Conservation (phyloP, 2,888 invertebrate genomes). For the Thyatira batis region DNA sequence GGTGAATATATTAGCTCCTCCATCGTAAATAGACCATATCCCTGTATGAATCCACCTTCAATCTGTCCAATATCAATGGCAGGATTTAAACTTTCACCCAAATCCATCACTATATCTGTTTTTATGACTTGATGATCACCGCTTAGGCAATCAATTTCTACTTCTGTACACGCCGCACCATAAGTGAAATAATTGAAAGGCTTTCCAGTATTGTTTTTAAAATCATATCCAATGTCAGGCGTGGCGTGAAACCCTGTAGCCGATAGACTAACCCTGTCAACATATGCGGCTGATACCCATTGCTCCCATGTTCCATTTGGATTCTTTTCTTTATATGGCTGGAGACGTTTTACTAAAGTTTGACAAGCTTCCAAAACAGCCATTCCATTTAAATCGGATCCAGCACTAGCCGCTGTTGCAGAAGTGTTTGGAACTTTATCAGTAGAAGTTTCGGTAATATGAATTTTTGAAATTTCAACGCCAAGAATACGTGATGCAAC, state of each 20-base stretch:
- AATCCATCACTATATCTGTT: constrained; percentile 98
- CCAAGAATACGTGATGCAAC: constrained; percentile 89
- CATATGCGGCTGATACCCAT: constrained; percentile 90
- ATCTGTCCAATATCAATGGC: constrained; percentile 98
- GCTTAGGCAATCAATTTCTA: constrained; percentile 96
- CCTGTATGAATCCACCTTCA: constrained; percentile 97
- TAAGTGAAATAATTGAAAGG: constrained; percentile 93
- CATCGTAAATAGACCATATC: constrained; percentile 94
- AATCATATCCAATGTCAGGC: constrained; percentile 87
- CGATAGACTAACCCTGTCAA: constrained; percentile 89
- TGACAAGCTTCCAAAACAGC: constrained; percentile 93
- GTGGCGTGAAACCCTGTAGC: constrained; percentile 92
- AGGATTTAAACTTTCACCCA: constrained; percentile 97
- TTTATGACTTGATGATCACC: constrained; percentile 95
- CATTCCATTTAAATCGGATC: constrained; percentile 96
- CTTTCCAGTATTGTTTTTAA: constrained; percentile 86
- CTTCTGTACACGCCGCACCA: constrained; percentile 93
- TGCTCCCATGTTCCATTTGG: constrained; percentile 92
- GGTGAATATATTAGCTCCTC: constrained; percentile 95
- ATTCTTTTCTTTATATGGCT: constrained; percentile 87
- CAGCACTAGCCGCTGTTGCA: constrained; percentile 93
- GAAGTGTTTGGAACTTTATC: constrained; percentile 96
- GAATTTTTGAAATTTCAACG: constrained; percentile 87
- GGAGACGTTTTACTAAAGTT: constrained; percentile 86
- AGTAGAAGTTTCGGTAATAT: constrained; percentile 91